Conservation (phyloP, 2,113 vertebrate species). For the Hippocampus guttulatus region DNA sequence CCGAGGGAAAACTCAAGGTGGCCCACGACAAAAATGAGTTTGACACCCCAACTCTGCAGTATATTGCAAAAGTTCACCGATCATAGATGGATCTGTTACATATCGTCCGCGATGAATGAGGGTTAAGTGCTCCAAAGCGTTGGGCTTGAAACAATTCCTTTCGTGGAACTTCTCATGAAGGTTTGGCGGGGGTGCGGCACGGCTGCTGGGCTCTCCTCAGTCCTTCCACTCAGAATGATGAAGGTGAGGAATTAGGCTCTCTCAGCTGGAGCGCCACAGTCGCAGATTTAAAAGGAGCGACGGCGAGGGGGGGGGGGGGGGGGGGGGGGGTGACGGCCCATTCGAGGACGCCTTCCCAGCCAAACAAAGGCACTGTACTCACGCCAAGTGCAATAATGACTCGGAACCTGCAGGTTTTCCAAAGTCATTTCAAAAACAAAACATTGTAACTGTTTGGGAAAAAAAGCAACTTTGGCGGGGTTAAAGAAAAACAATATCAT, state of each 20-base stretch:
- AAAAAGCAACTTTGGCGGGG: slow-evolving; percentile 24
- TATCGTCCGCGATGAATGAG: background rate
- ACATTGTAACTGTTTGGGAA: slow-evolving; percentile 28
- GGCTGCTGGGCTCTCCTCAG: background rate
- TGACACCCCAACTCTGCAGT: too few relatives aligned
- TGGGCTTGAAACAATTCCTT: slow-evolving; percentile 84
- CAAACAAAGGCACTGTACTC: slow-evolving; percentile 32
- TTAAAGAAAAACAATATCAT: slow-evolving; percentile 64
- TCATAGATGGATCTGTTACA: background rate
- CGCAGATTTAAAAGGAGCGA: slow-evolving; percentile 38
- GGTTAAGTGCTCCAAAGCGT: background rate
- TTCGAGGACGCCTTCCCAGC: slow-evolving; percentile 46
- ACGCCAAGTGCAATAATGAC: slow-evolving; percentile 51
- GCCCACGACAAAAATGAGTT: too few relatives aligned
- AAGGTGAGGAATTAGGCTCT: slow-evolving; percentile 50
- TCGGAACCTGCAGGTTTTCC: slow-evolving; percentile 39
- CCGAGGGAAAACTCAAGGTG: too few relatives aligned
- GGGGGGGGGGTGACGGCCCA: slow-evolving; percentile 20
- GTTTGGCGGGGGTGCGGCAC: slow-evolving; percentile 27
- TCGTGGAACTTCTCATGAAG: slow-evolving; percentile 79
- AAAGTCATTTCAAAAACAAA: slow-evolving; percentile 34
- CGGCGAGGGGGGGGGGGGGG: background rate
- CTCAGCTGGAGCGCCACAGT: slow-evolving; percentile 49
- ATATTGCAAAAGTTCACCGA: background rate
- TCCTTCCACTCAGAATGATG: slow-evolving; percentile 41